phyloP scores from a whole-genome alignment of 1,140 invertebrate genomes.

The Drosophila repleta region DNA sequence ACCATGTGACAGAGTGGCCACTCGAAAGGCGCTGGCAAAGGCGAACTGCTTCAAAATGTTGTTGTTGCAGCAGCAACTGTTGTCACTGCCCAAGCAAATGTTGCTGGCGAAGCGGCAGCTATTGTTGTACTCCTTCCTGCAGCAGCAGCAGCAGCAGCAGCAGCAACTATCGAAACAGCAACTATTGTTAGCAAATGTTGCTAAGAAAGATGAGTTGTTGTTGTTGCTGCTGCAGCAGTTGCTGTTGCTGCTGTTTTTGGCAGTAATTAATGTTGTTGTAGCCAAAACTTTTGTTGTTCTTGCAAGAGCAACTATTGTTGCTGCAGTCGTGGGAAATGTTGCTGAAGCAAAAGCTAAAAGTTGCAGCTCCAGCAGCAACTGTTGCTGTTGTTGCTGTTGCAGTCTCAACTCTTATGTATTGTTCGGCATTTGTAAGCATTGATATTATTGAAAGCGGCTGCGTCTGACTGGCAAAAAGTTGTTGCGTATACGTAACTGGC shows the following conservation, averaged over 20 bases:
- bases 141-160: no score
- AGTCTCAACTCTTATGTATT: conserved; percentile 50
- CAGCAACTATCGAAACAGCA: no score
- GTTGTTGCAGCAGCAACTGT: not conserved
- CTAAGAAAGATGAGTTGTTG: no score
- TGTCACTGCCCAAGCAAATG: not conserved
- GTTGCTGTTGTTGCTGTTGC: not conserved
- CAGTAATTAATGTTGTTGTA: not conserved
- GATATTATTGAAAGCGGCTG: conserved; percentile 49
- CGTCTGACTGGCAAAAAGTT: conserved; percentile 24
- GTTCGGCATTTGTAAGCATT: conserved; percentile 70
- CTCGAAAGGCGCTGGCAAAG: conserved; percentile 57
- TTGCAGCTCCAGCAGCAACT: conserved; percentile 1
- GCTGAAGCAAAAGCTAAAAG: not conserved
- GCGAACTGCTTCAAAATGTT: conserved; percentile 10
- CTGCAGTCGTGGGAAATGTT: not conserved
- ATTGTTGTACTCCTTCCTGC: not conserved
- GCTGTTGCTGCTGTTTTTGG: no score
- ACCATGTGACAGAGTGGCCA: conserved; percentile 64
- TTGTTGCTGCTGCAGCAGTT: no score
- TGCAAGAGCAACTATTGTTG: not conserved
- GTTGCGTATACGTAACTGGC: not conserved
- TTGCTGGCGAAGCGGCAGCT: not conserved
- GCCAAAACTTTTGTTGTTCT: no score
- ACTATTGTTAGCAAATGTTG: no score